Conservation (phyloP, 2,113 vertebrate species). For the Oreotrochilus melanogaster region DNA sequence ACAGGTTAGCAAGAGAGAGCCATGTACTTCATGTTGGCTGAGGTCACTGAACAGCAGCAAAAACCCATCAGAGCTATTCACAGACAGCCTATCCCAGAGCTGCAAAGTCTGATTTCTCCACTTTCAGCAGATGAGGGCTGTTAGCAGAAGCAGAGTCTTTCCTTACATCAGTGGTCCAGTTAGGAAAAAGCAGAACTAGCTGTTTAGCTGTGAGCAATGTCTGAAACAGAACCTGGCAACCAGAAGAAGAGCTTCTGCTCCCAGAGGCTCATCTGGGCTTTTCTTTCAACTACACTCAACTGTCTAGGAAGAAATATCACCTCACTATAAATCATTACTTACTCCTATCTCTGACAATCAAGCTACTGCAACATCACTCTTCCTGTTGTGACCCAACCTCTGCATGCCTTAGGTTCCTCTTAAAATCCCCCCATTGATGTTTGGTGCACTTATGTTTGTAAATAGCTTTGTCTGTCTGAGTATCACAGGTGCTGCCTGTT, state of each 20-base stretch:
- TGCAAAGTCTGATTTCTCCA: conserved; percentile 35
- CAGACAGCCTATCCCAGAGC: background rate
- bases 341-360: background rate
- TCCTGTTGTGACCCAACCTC: background rate
- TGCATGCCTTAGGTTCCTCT: background rate
- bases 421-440: background rate
- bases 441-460: background rate
- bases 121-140: background rate
- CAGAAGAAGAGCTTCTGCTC: background rate
- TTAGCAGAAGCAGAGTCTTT: conserved; percentile 17
- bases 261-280: background rate
- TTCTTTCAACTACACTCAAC: background rate
- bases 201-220: background rate
- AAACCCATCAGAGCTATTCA: conserved; percentile 39
- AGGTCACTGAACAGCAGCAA: conserved; percentile 43
- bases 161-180: background rate
- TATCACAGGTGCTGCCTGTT: background rate
- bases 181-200: background rate
- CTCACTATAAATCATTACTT: background rate
- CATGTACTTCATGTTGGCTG: background rate
- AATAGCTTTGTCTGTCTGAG: background rate
- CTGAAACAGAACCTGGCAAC: conserved; percentile 16
- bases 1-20: background rate
- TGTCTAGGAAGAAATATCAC: background rate
- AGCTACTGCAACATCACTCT: background rate